Base-by-base conservation (phyloP, 2,113 vertebrate genomes). In the Poicephalus gulielmi region DNA sequence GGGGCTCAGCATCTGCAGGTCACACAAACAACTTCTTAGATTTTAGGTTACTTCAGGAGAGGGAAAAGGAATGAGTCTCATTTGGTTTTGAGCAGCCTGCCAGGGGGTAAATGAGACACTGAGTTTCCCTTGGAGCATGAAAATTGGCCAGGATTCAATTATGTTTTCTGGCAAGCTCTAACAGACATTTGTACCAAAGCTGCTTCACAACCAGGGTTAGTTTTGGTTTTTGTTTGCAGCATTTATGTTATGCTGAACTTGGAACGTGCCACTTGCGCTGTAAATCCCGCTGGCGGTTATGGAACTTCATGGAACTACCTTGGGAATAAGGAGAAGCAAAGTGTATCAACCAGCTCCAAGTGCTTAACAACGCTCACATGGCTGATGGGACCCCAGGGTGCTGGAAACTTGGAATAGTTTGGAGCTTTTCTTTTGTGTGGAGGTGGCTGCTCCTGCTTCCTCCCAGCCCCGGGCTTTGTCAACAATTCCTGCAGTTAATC, bases 91-190 rank as follows among this genome's bases (percentile, higher is more conserved):
- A 95, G 88, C 88, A 83, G 93, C 83, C 76, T 93, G 66, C 81
- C 4, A 1, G 92, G 88, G 89, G 94, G 94, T 94, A 96, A 95
- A 96, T 84, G 92, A 94, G 88, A 84, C 86, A 59, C 89, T 15
- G 93, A 91, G 80, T 75, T 96, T 96, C 77, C 77, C 90, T 95
- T 31, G 6, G 96, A 94, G 96, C 96, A 86, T 87, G 91, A 95
- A 95, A 88, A 93, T 89, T 96, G 83, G 91, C 91, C 46, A 0
- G 5, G 41, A 83, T 93, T 94, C 96, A 94, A 64, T 93, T 94
- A 25, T 25, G n/a, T 79, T 95, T 94, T 78, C 92, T 95, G 95
- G 77, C 96, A 95, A 79, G 91, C 74, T 73, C 66, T 93, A 63
- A 30, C 77, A 92, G 82, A 69, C 77, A 16, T 84, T 86, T 63